Percentiles rank a stretch among this genome's conserved stretches.
phyloP scores from a whole-genome alignment of 2,888 invertebrate species.

The Noctua comes region DNA sequence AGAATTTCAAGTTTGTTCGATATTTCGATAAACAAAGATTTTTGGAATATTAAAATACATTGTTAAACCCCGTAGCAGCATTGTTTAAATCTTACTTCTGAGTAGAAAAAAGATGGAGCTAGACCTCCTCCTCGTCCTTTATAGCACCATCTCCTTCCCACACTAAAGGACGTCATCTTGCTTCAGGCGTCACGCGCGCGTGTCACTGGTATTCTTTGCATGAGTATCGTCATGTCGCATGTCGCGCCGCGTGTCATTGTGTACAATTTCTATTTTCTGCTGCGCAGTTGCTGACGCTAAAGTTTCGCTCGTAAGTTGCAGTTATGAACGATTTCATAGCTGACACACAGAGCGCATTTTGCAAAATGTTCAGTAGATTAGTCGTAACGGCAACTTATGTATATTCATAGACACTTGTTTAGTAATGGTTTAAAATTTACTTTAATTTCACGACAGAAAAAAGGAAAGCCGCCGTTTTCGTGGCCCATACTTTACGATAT shows the following conservation, averaged over 20 bases:
- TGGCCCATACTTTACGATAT: constrained; percentile 21
- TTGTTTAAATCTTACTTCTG: not conserved
- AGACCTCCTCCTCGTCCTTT: not conserved
- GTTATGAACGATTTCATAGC: too few species aligned
- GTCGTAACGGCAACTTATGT: not conserved
- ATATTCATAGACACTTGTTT: not conserved
- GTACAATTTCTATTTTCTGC: too few species aligned
- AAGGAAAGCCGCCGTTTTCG: not conserved
- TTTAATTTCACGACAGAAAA: not conserved
- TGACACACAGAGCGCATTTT: not conserved
- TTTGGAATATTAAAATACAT: not conserved
- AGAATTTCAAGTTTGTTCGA: not conserved
- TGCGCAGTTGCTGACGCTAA: too few species aligned
- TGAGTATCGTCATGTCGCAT: too few species aligned
- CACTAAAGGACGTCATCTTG: not conserved
- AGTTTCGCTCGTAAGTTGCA: too few species aligned
- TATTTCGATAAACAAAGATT: not conserved
- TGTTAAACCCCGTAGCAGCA: not conserved
- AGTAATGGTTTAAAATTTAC: not conserved
- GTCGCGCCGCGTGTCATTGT: too few species aligned
- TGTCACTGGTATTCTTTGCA: too few species aligned
- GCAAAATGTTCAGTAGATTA: not conserved
- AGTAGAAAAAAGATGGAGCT: not conserved
- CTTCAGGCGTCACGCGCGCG: too few species aligned
- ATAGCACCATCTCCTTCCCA: not conserved